phyloP scores from a whole-genome alignment of 2,888 invertebrate genomes.

The Clusia tigrina region DNA sequence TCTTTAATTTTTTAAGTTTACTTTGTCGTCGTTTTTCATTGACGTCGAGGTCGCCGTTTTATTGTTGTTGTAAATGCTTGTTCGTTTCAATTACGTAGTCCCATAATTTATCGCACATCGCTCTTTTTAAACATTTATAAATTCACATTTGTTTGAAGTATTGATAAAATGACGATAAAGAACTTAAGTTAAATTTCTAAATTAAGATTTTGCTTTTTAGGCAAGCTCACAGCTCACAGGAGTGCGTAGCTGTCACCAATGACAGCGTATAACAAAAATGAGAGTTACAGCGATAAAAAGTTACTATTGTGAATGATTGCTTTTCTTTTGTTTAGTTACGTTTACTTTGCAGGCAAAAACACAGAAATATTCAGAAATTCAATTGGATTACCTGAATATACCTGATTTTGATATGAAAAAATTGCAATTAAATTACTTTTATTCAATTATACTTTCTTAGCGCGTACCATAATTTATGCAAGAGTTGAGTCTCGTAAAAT shows the following conservation, averaged over 20 bases:
- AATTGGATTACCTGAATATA: no score
- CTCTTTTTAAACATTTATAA: neutral
- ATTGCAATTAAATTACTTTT: no score
- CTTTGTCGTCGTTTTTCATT: neutral
- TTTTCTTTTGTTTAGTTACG: neutral
- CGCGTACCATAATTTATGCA: no score
- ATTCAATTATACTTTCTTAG: no score
- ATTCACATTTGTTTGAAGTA: neutral
- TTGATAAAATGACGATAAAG: neutral
- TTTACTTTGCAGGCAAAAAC: no score
- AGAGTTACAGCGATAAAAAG: no score
- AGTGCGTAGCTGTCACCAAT: neutral
- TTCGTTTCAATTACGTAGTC: neutral
- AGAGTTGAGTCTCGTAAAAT: no score
- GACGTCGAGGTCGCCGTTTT: neutral
- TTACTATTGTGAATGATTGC: neutral
- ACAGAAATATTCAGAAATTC: no score
- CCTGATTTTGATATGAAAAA: no score
- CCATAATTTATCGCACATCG: neutral
- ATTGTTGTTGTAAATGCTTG: slow-evolving; percentile 2
- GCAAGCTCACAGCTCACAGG: neutral
- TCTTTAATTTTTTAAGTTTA: slow-evolving; percentile 2
- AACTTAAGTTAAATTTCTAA: neutral
- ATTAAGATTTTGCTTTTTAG: neutral
- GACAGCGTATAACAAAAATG: no score